These are phyloP conservation scores for Grantiella picta DNA, from an alignment of 2,113 vertebrate species.

Conservation along the genomic window DNA sequence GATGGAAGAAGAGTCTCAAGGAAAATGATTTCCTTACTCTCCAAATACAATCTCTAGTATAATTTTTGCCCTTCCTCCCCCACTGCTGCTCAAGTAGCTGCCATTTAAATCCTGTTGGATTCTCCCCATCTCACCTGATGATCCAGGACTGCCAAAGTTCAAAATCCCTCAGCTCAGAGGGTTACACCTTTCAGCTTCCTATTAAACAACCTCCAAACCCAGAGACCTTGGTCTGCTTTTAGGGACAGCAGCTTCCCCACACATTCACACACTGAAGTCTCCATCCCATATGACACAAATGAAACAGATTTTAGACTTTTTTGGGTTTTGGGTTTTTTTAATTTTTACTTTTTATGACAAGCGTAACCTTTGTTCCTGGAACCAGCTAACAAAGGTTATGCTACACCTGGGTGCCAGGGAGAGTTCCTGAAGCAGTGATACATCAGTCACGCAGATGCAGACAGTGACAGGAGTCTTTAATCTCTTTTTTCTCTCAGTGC, in stretches of 20 bases:
- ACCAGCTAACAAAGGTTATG: not conserved
- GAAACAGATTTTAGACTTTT: not conserved
- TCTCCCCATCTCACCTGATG: not conserved
- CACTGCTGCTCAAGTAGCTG: not conserved
- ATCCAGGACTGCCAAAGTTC: not conserved
- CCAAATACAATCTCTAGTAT: not conserved
- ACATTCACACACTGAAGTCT: not conserved
- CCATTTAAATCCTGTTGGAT: not conserved
- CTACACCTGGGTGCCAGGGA: not conserved
- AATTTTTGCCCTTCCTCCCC: not conserved
- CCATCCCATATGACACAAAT: not conserved
- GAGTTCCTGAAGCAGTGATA: not conserved
- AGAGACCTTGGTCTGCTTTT: not conserved
- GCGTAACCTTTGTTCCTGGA: not conserved
- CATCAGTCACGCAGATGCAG: not conserved
- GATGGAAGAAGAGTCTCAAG: not conserved
- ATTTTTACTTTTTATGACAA: not conserved
- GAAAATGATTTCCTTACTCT: not conserved
- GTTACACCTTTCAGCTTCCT: not conserved
- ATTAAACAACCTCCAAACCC: not conserved
- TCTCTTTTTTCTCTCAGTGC: not conserved
- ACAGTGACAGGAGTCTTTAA: not conserved
- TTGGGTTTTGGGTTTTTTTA: not conserved
- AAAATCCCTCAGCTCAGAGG: not conserved
- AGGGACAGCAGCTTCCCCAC: not conserved